phyloP scores from a whole-genome alignment of 2,113 vertebrate species.

The Bucco capensis region DNA sequence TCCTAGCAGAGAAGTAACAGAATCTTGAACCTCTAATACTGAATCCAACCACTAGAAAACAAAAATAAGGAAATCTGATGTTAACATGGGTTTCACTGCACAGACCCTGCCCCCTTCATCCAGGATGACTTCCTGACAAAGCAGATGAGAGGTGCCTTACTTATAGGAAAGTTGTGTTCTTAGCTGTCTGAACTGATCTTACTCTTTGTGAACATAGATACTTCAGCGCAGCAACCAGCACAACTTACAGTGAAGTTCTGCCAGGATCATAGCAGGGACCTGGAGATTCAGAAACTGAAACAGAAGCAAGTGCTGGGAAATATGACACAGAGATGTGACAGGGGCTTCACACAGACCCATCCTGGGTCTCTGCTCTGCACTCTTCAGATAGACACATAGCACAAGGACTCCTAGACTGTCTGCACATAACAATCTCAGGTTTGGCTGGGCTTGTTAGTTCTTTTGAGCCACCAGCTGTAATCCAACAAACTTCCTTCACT shows the following conservation, averaged over 20 bases:
- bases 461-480: too few species aligned
- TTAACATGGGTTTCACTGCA: neutral
- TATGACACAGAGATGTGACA: too few species aligned
- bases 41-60: neutral
- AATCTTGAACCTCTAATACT: neutral
- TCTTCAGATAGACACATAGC: neutral
- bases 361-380: neutral
- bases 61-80: neutral
- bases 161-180: neutral
- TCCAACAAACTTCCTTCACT: too few species aligned
- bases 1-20: neutral
- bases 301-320: neutral
- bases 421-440: too few species aligned
- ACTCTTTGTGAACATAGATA: neutral
- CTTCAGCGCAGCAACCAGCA: neutral
- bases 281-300: neutral
- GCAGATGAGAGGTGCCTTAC: neutral
- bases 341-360: neutral
- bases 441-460: too few species aligned
- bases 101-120: neutral
- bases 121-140: neutral
- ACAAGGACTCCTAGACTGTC: neutral
- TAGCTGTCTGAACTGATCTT: neutral
- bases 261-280: neutral
- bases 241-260: fast-evolving